Conservation (phyloP, 2,113 vertebrate species). For the Salminus brasiliensis region DNA sequence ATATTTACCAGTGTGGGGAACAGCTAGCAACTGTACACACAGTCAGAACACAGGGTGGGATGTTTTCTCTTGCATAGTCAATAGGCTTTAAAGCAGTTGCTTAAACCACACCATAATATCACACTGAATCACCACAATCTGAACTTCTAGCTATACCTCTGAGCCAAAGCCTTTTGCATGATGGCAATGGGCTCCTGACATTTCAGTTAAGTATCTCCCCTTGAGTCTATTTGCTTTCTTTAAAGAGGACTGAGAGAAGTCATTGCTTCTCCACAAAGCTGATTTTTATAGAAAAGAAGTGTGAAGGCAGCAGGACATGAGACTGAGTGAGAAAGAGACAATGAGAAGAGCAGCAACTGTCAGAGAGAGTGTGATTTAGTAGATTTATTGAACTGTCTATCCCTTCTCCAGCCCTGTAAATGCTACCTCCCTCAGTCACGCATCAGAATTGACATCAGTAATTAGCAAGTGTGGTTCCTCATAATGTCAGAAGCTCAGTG, state of each 20-base stretch:
- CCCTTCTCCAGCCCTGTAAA: neutral
- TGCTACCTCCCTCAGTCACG: neutral
- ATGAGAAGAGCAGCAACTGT: neutral
- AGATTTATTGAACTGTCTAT: conserved; percentile 14
- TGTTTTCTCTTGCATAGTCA: conserved; percentile 8
- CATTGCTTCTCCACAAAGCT: conserved; percentile 17
- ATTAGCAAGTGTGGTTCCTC: conserved; percentile 49
- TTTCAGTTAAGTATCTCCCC: conserved; percentile 66
- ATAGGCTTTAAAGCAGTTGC: neutral
- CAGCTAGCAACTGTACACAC: conserved; percentile 6
- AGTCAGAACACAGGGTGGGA: neutral
- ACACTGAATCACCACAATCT: conserved; percentile 29
- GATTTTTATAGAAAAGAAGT: conserved; percentile 51
- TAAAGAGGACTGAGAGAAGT: conserved; percentile 53
- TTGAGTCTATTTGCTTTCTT: conserved; percentile 61
- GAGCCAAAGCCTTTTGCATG: conserved; percentile 38
- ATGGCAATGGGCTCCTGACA: conserved; percentile 59
- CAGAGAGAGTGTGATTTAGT: neutral
- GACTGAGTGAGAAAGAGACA: neutral
- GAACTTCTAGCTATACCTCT: conserved; percentile 37
- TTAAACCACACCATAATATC: conserved; percentile 1
- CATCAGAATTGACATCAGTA: conserved; percentile 32
- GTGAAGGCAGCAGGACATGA: neutral
- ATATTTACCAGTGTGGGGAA: conserved; percentile 5
- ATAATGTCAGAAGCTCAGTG: neutral